phyloP scores from a whole-genome alignment of 2,888 invertebrate genomes.

The Mimas tiliae region DNA sequence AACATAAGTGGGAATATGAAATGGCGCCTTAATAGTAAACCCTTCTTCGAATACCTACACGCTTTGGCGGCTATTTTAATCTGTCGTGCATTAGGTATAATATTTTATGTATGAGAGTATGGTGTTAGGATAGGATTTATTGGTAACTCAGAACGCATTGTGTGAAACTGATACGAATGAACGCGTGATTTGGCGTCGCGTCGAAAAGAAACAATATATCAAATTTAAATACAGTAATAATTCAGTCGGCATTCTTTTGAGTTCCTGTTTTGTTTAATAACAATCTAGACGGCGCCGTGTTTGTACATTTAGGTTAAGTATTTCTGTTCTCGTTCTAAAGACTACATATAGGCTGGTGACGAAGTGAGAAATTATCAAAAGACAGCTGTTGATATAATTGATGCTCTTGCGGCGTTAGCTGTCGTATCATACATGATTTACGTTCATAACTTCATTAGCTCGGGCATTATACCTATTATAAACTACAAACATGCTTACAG shows the following conservation, averaged over 20 bases:
- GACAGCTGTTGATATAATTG: conserved; percentile 46
- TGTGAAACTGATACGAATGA: background rate
- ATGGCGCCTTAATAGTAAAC: conserved; percentile 52
- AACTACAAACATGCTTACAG: background rate
- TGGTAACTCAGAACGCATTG: background rate
- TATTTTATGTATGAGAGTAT: conserved; percentile 4
- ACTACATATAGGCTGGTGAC: conserved; percentile 39
- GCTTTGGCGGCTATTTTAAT: conserved; percentile 35
- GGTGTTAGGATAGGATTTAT: conserved; percentile 18
- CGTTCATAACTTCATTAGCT: conserved; percentile 39
- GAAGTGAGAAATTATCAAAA: conserved; percentile 51
- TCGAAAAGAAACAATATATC: background rate
- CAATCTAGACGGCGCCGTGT: conserved; percentile 7
- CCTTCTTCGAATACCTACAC: conserved; percentile 47
- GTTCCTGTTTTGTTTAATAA: conserved; percentile 11
- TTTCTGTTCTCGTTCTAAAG: conserved; percentile 42
- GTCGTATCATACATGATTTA: conserved; percentile 37
- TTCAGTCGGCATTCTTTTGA: conserved; percentile 10
- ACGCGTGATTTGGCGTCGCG: background rate
- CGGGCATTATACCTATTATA: background rate
- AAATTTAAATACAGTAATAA: conserved; percentile 6
- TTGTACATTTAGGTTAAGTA: conserved; percentile 28
- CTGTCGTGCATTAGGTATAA: conserved; percentile 23
- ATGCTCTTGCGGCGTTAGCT: conserved; percentile 35
- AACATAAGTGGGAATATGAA: conserved; percentile 53